Conservation (phyloP, 2,113 vertebrate genomes). For the Buteo buteo region DNA sequence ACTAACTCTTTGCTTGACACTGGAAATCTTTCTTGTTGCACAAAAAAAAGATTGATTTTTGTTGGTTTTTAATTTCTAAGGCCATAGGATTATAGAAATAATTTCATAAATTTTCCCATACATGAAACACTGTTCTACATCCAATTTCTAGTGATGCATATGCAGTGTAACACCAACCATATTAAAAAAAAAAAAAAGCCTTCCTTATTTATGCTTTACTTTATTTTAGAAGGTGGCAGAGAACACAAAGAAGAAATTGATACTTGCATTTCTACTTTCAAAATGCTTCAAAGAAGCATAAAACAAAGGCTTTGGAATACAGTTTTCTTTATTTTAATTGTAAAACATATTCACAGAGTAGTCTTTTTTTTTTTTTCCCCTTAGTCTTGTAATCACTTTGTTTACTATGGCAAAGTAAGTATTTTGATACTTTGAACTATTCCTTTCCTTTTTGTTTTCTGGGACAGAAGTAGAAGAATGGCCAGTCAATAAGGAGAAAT, state of each 20-base stretch:
- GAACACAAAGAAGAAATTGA: background rate
- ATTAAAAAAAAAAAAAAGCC: background rate
- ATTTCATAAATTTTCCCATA: background rate
- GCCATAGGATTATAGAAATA: background rate
- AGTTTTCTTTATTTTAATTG: background rate
- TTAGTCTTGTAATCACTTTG: background rate
- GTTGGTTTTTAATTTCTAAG: background rate
- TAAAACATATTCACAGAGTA: background rate
- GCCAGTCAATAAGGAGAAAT: background rate
- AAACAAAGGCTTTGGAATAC: background rate
- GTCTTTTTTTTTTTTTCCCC: background rate
- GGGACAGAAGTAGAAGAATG: background rate
- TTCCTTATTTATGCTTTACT: background rate
- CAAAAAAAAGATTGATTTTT: background rate
- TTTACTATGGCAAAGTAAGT: background rate
- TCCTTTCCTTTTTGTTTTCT: background rate
- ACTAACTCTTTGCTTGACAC: slow-evolving; percentile 11
- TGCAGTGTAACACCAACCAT: background rate
- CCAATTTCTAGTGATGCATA: background rate
- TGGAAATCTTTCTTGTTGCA: background rate
- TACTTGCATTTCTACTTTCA: background rate
- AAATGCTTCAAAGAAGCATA: slow-evolving; percentile 11
- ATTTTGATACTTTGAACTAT: background rate
- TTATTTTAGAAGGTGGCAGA: background rate
- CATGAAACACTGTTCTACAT: background rate